phyloP scores from a whole-genome alignment of 2,113 vertebrate species.

The Opisthocomus hoazin region DNA sequence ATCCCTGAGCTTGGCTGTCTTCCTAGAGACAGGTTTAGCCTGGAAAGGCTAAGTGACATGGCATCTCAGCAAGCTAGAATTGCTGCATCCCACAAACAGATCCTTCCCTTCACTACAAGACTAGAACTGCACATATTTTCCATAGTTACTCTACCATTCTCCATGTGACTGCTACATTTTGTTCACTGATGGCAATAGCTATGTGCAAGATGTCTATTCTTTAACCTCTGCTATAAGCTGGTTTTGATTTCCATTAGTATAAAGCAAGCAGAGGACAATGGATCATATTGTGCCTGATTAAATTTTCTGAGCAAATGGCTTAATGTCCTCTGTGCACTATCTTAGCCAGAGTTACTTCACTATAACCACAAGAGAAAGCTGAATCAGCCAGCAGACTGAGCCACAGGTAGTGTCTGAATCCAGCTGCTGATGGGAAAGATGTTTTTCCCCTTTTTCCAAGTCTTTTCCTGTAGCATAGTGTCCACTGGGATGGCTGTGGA shows the following conservation, averaged over 20 bases:
- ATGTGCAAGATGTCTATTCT: neutral
- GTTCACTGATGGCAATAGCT: neutral
- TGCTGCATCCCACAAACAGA: neutral
- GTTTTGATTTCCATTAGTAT: conserved; percentile 43
- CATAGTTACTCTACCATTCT: neutral
- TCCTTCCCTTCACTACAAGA: neutral
- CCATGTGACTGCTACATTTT: neutral
- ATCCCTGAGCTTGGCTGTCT: neutral
- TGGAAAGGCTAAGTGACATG: neutral
- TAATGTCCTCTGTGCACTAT: neutral
- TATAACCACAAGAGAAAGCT: conserved; percentile 1
- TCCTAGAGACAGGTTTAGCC: neutral
- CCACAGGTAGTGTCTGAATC: conserved; percentile 37
- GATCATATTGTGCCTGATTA: neutral
- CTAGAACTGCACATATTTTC: conserved; percentile 38
- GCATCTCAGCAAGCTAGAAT: neutral
- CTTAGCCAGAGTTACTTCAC: conserved; percentile 11
- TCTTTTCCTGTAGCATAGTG: neutral
- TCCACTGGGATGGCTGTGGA: neutral
- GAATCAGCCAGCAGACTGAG: neutral
- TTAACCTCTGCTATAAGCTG: neutral
- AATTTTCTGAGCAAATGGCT: neutral
- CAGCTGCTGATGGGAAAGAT: conserved; percentile 13
- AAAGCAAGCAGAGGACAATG: conserved; percentile 14
- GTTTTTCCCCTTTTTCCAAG: neutral